These are phyloP conservation scores for Pavo muticus DNA, from an alignment of 2,113 vertebrate species.

Conservation along the genomic window DNA sequence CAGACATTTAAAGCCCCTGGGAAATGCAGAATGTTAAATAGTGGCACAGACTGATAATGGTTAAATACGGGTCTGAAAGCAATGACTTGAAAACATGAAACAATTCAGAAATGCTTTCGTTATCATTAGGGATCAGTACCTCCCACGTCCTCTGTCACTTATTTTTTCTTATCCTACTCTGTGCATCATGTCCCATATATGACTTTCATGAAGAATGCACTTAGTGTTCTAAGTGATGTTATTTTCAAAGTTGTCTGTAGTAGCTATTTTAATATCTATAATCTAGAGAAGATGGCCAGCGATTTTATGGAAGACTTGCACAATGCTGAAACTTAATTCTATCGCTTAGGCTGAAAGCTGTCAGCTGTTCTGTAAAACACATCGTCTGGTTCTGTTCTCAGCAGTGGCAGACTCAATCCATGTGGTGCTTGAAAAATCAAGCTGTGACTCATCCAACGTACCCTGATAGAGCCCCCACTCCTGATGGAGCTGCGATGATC, in stretches of 20 bases:
- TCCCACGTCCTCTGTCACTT: neutral
- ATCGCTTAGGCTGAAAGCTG: accelerated
- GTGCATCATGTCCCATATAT: neutral
- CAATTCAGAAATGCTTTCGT: neutral
- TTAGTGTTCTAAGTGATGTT: neutral
- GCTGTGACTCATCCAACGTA: neutral
- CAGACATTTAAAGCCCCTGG: neutral
- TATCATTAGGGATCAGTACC: neutral
- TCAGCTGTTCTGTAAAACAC: neutral
- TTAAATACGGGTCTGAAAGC: neutral
- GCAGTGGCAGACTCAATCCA: neutral
- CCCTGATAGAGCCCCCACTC: neutral
- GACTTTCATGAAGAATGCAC: neutral
- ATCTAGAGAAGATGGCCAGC: neutral
- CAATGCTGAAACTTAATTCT: neutral
- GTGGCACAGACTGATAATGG: neutral
- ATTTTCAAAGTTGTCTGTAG: neutral
- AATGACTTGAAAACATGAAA: neutral
- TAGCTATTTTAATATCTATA: neutral
- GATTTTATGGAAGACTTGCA: neutral
- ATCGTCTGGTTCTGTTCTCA: neutral
- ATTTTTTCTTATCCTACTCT: neutral
- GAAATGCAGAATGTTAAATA: neutral
- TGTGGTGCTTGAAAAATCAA: constrained; percentile 1
- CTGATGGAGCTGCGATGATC: neutral